Evolutionary conservation across 2,888 invertebrate species (phyloP).

Genomic region (Hypolimnas misippus): DNA sequence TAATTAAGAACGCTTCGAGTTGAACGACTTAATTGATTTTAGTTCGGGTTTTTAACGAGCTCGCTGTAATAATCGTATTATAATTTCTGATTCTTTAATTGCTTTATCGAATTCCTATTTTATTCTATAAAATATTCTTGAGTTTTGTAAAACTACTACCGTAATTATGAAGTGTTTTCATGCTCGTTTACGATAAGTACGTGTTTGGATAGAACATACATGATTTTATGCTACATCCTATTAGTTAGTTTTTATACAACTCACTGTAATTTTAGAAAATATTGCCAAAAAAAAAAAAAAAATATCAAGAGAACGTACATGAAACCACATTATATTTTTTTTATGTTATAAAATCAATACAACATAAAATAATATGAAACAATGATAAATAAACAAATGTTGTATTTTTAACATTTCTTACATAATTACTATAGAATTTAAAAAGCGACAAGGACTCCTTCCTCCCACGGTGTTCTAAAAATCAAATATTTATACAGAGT

Average conservation of each 20-base stretch:
- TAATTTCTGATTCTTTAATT: neutral
- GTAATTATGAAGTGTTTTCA: no score
- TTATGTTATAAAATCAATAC: no score
- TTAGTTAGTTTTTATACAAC: no score
- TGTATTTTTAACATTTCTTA: neutral
- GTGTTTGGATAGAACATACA: no score
- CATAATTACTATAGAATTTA: neutral
- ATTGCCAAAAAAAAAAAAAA: no score
- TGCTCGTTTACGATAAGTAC: no score
- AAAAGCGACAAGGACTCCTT: neutral
- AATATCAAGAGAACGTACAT: no score
- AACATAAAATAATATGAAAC: no score
- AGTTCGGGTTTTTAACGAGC: conserved; percentile 13
- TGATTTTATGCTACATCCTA: no score
- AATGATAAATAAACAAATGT: no score
- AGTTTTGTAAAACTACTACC: neutral
- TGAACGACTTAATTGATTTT: conserved; percentile 25
- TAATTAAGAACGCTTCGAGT: conserved; percentile 29
- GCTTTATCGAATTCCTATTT: neutral
- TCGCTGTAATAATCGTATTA: conserved; percentile 4
- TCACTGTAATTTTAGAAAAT: no score
- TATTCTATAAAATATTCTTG: neutral
- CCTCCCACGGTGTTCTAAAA: conserved; percentile 18
- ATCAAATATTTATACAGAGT: conserved; percentile 39
- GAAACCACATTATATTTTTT: no score